These are phyloP conservation scores for Calameuta pallipes DNA, from an alignment of 2,888 invertebrate species.

Conservation along the genomic window DNA sequence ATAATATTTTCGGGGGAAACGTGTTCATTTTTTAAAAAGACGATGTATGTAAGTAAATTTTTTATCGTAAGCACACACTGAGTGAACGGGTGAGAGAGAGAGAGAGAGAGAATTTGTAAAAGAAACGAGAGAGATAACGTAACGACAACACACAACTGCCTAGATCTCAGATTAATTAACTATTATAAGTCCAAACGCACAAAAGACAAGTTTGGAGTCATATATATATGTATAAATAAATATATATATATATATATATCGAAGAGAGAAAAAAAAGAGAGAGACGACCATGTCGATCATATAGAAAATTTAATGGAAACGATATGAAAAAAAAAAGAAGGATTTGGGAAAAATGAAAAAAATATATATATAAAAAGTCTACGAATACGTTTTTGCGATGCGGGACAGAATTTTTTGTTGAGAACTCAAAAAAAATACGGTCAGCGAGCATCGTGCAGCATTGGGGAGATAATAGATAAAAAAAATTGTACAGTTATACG, in stretches of 20 bases:
- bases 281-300: not conserved
- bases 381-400: not conserved
- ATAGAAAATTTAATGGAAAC: not conserved
- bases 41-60: not conserved
- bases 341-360: not conserved
- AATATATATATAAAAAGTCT: not conserved
- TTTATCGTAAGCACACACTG: not conserved
- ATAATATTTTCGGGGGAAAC: conserved; percentile 13
- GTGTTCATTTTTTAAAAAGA: conserved; percentile 7
- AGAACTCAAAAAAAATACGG: not conserved
- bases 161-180: conserved; percentile 57
- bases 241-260: not conserved
- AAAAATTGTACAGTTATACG: not conserved
- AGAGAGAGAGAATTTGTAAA: conserved; percentile 28
- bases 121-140: conserved; percentile 17
- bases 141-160: conserved; percentile 58
- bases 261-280: not conserved
- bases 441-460: not conserved
- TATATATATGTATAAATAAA: conserved; percentile 18
- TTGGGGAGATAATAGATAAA: not conserved
- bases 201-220: conserved; percentile 59
- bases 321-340: not conserved
- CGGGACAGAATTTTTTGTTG: not conserved
- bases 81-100: not conserved
- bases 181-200: conserved; percentile 62